Evolutionary conservation across 92 coral and sea anemone genomes (phyloP).

Genomic region (Siderastrea siderea): DNA sequence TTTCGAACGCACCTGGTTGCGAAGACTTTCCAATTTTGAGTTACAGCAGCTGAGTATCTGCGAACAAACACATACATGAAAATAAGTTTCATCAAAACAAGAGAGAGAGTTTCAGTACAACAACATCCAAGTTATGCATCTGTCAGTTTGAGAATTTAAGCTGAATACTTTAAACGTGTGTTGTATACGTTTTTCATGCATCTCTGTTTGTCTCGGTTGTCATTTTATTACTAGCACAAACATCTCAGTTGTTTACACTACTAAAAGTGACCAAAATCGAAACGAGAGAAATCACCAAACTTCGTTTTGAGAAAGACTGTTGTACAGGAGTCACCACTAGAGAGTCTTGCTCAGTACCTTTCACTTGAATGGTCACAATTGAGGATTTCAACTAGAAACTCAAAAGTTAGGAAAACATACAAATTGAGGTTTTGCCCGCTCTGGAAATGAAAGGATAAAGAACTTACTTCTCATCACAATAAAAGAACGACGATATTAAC

Average conservation of each 20-base stretch:
- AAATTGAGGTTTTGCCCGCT: too few species aligned
- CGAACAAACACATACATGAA: neutral
- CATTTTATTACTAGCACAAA: neutral
- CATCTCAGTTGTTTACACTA: neutral
- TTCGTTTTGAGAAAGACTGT: too few species aligned
- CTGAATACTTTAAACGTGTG: neutral
- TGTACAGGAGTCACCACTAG: neutral
- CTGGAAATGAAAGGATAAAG: too few species aligned
- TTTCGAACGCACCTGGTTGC: slow-evolving; percentile 81
- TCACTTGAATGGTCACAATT: too few species aligned
- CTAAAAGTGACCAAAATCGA: neutral
- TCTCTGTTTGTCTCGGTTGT: neutral
- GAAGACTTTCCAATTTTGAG: slow-evolving; percentile 90
- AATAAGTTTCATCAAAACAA: too few species aligned
- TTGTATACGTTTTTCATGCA: neutral
- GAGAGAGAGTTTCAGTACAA: too few species aligned
- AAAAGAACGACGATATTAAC: too few species aligned
- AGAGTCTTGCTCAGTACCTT: too few species aligned
- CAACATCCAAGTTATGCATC: too few species aligned
- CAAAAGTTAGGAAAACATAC: too few species aligned
- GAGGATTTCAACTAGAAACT: too few species aligned
- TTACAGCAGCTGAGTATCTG: slow-evolving; percentile 96
- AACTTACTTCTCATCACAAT: too few species aligned
- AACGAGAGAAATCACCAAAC: neutral
- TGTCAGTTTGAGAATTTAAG: neutral